Percentiles rank a stretch among this genome's conserved stretches.
These are phyloP conservation scores for Chloebia gouldiae DNA, from an alignment of 2,113 vertebrate species.

Conservation along the genomic window DNA sequence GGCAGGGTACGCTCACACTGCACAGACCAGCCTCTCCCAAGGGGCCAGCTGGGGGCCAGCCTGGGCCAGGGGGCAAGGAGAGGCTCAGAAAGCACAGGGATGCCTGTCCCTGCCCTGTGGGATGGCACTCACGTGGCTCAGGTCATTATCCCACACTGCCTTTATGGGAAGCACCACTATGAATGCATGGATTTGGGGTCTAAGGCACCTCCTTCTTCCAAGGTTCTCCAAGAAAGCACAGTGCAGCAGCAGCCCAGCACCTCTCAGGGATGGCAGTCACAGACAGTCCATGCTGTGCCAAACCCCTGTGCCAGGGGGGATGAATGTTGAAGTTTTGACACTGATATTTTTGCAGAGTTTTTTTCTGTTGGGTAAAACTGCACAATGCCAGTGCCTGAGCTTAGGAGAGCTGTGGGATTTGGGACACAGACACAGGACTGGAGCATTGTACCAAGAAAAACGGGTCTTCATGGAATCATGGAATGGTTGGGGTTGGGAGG, in stretches of 20 bases:
- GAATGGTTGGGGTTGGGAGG: neutral
- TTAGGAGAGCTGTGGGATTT: neutral
- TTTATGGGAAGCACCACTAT: neutral
- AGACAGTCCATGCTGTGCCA: neutral
- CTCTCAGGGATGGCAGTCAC: neutral
- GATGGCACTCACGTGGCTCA: neutral
- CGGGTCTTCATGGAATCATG: neutral
- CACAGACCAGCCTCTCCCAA: neutral
- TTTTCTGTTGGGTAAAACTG: neutral
- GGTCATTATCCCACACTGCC: neutral
- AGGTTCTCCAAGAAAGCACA: neutral
- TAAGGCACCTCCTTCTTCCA: neutral
- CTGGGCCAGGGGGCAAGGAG: neutral
- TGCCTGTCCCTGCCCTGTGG: no score
- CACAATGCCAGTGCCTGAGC: neutral
- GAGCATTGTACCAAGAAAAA: neutral
- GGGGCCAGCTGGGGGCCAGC: neutral
- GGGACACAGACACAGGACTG: neutral
- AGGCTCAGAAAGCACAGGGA: neutral
- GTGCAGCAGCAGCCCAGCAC: neutral
- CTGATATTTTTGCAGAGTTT: neutral
- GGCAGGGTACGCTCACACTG: neutral
- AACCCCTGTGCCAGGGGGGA: fast-evolving
- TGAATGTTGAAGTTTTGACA: neutral
- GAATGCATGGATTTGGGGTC: neutral